Percentiles rank a stretch among this genome's conserved stretches.
These are phyloP conservation scores for Oopsacas minuta DNA, from an alignment of 37 sponge, comb jelly and placozoan species.

Conservation along the genomic window DNA sequence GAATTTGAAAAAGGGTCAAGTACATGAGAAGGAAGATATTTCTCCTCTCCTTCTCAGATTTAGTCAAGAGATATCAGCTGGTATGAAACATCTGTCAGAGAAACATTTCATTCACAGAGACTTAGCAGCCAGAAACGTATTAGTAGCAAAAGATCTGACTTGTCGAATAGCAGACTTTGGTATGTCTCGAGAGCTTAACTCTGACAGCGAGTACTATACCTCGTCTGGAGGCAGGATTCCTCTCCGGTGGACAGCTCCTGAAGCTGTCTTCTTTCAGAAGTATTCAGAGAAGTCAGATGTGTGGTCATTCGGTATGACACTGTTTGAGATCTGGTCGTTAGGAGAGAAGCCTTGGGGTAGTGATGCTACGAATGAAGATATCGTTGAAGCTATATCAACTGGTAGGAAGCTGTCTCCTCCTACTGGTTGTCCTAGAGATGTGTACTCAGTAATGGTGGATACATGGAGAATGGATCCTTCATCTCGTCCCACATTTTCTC, in stretches of 20 bases:
- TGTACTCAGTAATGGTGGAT: slow-evolving; percentile 7
- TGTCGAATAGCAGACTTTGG: slow-evolving; percentile 3
- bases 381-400: neutral
- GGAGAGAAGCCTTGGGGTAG: neutral
- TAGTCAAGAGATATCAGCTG: neutral
- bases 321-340: neutral
- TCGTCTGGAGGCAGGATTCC: neutral
- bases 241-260: slow-evolving; percentile 3
- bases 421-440: slow-evolving; percentile 5
- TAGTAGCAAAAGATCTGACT: neutral
- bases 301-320: slow-evolving; percentile 8
- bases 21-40: neutral
- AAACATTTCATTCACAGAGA: slow-evolving; percentile 7
- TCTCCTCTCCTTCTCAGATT: neutral
- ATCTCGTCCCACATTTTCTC: neutral
- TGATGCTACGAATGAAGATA: neutral
- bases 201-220: slow-evolving; percentile 15
- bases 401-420: neutral
- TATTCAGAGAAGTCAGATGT: slow-evolving; percentile 12
- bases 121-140: neutral
- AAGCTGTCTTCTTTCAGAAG: neutral
- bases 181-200: neutral
- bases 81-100: neutral
- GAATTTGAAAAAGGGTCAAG: neutral
- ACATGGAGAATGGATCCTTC: slow-evolving; percentile 9